Conservation (phyloP, 2,113 vertebrate species). For the Heterotilapia buettikoferi region DNA sequence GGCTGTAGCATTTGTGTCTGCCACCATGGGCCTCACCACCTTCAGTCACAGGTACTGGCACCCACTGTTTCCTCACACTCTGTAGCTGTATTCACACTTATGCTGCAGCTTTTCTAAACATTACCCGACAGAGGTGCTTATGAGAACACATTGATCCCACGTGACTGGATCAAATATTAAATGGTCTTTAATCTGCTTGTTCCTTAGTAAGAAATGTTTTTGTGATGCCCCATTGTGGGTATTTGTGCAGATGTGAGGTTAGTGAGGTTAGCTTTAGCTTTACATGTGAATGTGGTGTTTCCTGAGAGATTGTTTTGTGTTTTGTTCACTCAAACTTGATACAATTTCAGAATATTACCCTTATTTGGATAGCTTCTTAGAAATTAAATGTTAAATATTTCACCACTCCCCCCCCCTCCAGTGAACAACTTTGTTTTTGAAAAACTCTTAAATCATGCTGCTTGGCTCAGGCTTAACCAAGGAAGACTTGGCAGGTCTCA, state of each 20-base stretch:
- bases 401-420: background rate
- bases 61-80: background rate
- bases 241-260: background rate
- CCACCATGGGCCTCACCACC: constrained; percentile 86
- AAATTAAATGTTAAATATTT: background rate
- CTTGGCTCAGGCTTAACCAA: background rate
- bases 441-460: background rate
- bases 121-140: background rate
- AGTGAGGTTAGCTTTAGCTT: background rate
- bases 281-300: background rate
- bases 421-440: background rate
- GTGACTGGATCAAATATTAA: background rate
- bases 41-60: constrained; percentile 89
- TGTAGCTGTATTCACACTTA: background rate
- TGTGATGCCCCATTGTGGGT: background rate
- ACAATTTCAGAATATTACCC: background rate
- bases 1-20: constrained; percentile 84
- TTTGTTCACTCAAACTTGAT: background rate
- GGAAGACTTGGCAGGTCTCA: background rate
- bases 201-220: background rate
- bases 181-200: background rate
- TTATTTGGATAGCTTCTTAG: background rate
- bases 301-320: background rate
- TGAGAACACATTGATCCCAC: background rate
- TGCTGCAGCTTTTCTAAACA: background rate